Evolutionary conservation across 2,888 invertebrate genomes (phyloP).

Genomic region (Drosophila greeni): DNA sequence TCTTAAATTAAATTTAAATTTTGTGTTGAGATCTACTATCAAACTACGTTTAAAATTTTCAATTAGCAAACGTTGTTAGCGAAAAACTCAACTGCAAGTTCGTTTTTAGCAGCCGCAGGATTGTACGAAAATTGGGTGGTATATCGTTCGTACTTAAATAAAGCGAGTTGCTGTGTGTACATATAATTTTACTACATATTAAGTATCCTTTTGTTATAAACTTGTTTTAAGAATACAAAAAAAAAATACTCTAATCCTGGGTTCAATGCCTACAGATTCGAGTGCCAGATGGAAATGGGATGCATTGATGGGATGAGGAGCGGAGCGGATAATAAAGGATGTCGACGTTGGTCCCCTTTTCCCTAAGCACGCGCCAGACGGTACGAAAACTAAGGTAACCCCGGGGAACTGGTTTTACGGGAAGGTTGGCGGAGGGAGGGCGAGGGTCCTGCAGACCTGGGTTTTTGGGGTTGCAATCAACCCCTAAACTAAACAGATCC

Average conservation of each 20-base stretch:
- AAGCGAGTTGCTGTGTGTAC: background rate
- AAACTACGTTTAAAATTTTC: constrained; percentile 56
- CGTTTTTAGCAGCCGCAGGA: constrained; percentile 44
- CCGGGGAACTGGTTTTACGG: constrained; percentile 55
- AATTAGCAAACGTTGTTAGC: constrained; percentile 54
- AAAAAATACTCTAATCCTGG: constrained; percentile 18
- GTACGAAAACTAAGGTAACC: constrained; percentile 45
- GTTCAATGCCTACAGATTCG: constrained; percentile 23
- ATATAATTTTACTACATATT: background rate
- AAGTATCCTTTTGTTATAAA: constrained; percentile 12
- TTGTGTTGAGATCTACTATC: constrained; percentile 65
- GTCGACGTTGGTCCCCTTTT: constrained; percentile 29
- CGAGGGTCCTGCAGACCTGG: constrained; percentile 34
- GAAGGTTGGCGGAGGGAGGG: constrained; percentile 10
- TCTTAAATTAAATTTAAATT: background rate
- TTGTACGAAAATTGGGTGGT: constrained; percentile 5
- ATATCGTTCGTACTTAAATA: constrained; percentile 6
- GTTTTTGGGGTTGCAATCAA: constrained; percentile 58
- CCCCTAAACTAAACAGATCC: constrained; percentile 44
- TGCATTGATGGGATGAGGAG: constrained; percentile 14
- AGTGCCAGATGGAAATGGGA: constrained; percentile 30
- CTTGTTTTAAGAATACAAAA: constrained; percentile 13
- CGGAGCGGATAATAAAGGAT: constrained; percentile 29
- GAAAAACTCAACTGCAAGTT: constrained; percentile 56
- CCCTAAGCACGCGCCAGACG: constrained; percentile 65